Percentiles rank a stretch among this genome's conserved stretches.
These are phyloP conservation scores for Aphyosemion australe DNA, from an alignment of 2,113 vertebrate species.

Conservation along the genomic window DNA sequence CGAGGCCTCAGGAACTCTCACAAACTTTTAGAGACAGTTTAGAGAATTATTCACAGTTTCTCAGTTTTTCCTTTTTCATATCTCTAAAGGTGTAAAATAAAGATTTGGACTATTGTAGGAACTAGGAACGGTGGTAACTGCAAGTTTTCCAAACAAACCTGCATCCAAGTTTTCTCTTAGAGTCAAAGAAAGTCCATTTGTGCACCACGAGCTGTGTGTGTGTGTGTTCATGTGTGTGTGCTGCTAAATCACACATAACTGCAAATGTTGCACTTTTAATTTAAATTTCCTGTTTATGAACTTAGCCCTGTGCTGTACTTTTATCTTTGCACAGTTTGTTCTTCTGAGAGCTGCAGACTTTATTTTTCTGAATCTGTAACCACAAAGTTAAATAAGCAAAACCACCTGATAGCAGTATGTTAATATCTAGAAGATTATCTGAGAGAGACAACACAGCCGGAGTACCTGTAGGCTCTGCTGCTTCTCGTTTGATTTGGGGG, in stretches of 20 bases:
- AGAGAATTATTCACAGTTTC: too few relatives aligned
- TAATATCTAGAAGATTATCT: conserved; percentile 11
- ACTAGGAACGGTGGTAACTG: too few relatives aligned
- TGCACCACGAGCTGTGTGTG: neutral
- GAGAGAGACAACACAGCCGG: conserved; percentile 11
- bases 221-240: neutral
- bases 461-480: conserved; percentile 90
- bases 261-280: conserved; percentile 61
- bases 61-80: too few relatives aligned
- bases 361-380: conserved; percentile 12
- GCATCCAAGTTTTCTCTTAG: neutral
- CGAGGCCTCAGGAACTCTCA: too few relatives aligned
- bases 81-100: too few relatives aligned
- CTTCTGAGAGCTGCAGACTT: neutral
- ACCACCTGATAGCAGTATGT: conserved; percentile 2
- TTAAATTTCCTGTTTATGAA: conserved; percentile 81
- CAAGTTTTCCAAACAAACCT: conserved; percentile 15
- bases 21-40: too few relatives aligned
- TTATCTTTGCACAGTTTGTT: conserved; percentile 44
- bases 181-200: neutral
- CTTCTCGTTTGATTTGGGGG: conserved; percentile 93
- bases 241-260: conserved; percentile 50
- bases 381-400: conserved; percentile 36
- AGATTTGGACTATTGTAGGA: too few relatives aligned
- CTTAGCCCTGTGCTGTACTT: conserved; percentile 49